phyloP scores from a whole-genome alignment of 1,140 invertebrate species.

The Pseudomyrmex sp. region DNA sequence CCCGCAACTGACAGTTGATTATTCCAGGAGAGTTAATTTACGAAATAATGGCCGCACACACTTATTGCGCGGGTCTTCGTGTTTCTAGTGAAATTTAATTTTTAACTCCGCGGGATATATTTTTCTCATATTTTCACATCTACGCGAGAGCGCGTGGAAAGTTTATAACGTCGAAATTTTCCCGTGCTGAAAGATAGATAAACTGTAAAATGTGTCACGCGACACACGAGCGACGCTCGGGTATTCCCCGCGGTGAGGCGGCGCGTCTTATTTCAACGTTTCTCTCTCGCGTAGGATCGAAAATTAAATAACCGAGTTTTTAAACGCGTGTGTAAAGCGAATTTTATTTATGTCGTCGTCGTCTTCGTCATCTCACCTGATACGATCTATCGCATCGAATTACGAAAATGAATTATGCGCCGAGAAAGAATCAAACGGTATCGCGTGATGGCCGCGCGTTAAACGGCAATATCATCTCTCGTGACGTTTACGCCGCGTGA shows the following conservation, averaged over 20 bases:
- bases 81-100: neutral
- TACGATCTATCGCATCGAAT: constrained; percentile 19
- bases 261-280: neutral
- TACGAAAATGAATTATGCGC: constrained; percentile 35
- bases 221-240: neutral
- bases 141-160: neutral
- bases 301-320: constrained; percentile 5
- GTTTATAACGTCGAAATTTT: neutral
- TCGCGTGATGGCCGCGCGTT: neutral
- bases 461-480: constrained; percentile 31
- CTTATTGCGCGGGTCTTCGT: neutral
- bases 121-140: neutral
- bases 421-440: neutral
- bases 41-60: no score
- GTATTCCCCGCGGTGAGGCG: neutral
- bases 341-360: constrained; percentile 26
- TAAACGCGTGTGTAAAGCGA: neutral
- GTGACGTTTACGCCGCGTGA: neutral
- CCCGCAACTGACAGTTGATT: no score
- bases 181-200: neutral
- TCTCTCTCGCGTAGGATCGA: neutral
- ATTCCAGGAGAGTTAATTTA: no score
- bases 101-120: no score
- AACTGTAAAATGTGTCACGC: constrained; percentile 4
- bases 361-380: neutral